These are phyloP conservation scores for Porites divaricata DNA, from an alignment of 92 coral and sea anemone genomes.

Conservation along the genomic window DNA sequence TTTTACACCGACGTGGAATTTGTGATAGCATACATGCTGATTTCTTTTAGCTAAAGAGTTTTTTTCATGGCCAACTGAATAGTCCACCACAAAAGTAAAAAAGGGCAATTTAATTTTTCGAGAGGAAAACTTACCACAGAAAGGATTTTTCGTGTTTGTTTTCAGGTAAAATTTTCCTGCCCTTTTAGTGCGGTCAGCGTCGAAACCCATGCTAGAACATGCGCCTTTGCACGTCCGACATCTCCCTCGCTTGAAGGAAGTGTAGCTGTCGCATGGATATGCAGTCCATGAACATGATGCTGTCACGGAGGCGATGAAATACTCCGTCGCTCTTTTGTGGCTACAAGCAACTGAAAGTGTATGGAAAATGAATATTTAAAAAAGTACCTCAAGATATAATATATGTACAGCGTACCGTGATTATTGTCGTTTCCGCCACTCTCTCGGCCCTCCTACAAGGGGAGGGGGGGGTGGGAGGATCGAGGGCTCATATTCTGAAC, in stretches of 20 bases:
- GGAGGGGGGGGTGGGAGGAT: too few relatives aligned
- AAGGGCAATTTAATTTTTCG: too few relatives aligned
- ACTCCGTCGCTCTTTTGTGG: conserved; percentile 52
- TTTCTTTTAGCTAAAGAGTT: too few relatives aligned
- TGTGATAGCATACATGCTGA: too few relatives aligned
- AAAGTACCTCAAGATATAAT: too few relatives aligned
- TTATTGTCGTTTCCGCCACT: too few relatives aligned
- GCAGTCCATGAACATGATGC: conserved; percentile 42
- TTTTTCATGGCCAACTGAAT: too few relatives aligned
- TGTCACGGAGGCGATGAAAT: conserved; percentile 50
- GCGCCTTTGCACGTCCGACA: conserved; percentile 19
- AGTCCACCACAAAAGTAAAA: too few relatives aligned
- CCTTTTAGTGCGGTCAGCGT: conserved; percentile 37
- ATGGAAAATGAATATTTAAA: background rate
- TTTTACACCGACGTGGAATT: too few relatives aligned
- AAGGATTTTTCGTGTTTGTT: conserved; percentile 27
- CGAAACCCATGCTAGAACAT: conserved; percentile 61
- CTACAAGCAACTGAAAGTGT: conserved; percentile 22
- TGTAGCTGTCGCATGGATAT: conserved; percentile 39
- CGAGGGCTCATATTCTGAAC: too few relatives aligned
- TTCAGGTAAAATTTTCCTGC: conserved; percentile 14
- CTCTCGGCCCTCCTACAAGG: too few relatives aligned
- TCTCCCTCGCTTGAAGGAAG: conserved; percentile 47
- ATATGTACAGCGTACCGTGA: too few relatives aligned
- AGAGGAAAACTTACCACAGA: conserved; percentile 26